phyloP scores from a whole-genome alignment of 2,888 invertebrate species.

The Zeuzera pyrina region DNA sequence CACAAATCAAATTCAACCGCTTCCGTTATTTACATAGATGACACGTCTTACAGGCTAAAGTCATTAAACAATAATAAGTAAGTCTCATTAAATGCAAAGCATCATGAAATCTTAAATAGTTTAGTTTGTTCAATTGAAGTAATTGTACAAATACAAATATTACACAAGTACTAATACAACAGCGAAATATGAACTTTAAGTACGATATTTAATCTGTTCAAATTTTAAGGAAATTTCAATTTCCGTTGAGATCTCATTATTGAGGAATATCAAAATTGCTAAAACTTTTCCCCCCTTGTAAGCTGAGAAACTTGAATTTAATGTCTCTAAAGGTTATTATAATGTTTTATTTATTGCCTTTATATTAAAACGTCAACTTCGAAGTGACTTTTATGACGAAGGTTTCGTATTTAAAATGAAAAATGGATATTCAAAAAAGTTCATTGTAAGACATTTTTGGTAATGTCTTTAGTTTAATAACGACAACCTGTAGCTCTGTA shows the following conservation, averaged over 20 bases:
- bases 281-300: conserved; percentile 42
- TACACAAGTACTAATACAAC: not conserved
- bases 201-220: conserved; percentile 8
- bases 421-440: conserved; percentile 14
- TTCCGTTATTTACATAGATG: no score
- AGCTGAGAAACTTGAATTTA: conserved; percentile 26
- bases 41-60: conserved; percentile 3
- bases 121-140: no score
- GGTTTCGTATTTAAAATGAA: conserved; percentile 14
- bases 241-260: conserved; percentile 45
- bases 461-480: no score
- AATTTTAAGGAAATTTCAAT: conserved; percentile 33
- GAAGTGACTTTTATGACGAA: conserved; percentile 16
- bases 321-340: conserved; percentile 27
- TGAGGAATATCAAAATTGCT: conserved; percentile 38
- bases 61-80: no score
- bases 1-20: conserved; percentile 38
- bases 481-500: no score
- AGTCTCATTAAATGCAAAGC: no score
- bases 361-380: conserved; percentile 15
- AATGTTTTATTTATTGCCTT: conserved; percentile 31
- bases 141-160: no score
- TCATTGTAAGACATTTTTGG: no score
- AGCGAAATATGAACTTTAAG: conserved; percentile 2
- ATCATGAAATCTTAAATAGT: no score